Evolutionary conservation across 2,888 invertebrate genomes (phyloP).

Genomic region (Epistrophe eligans): DNA sequence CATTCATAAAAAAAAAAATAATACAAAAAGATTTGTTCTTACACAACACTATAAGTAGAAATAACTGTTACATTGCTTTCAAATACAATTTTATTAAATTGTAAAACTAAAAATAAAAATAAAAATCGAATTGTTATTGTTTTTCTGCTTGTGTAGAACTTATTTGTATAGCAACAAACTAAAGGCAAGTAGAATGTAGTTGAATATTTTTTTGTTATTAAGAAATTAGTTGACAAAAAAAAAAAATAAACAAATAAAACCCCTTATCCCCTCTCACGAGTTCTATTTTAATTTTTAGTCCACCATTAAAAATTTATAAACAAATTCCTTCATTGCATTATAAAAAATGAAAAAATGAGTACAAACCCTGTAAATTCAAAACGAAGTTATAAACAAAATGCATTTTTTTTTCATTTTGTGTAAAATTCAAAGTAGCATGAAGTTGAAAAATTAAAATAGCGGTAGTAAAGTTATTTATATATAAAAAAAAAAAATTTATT

Average conservation of each 20-base stretch:
- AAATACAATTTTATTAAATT: conserved; percentile 64
- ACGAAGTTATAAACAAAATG: conserved; percentile 22
- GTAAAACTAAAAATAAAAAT: conserved; percentile 42
- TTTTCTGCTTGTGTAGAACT: conserved; percentile 83
- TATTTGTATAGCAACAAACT: conserved; percentile 79
- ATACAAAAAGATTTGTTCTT: conserved; percentile 35
- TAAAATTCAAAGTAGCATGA: conserved; percentile 62
- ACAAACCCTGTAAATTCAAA: conserved; percentile 49
- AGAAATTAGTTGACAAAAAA: conserved; percentile 46
- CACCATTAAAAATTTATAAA: conserved; percentile 44
- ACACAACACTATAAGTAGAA: conserved; percentile 62
- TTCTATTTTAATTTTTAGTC: conserved; percentile 46
- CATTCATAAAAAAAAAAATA: conserved; percentile 40
- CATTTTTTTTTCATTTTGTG: conserved; percentile 28
- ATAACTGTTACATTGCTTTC: conserved; percentile 66
- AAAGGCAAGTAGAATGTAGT: conserved; percentile 80
- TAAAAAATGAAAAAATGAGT: conserved; percentile 1
- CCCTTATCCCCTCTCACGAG: conserved; percentile 55
- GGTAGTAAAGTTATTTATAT: conserved; percentile 23
- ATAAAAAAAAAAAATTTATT: conserved; percentile 24
- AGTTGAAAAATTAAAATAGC: conserved; percentile 50
- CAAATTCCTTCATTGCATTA: conserved; percentile 54
- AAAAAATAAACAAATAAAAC: conserved; percentile 11
- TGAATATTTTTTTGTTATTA: conserved; percentile 69
- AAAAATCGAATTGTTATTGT: conserved; percentile 75